Base-by-base conservation (phyloP, 92 coral and sea anemone species). In the Palythoa grandis region DNA sequence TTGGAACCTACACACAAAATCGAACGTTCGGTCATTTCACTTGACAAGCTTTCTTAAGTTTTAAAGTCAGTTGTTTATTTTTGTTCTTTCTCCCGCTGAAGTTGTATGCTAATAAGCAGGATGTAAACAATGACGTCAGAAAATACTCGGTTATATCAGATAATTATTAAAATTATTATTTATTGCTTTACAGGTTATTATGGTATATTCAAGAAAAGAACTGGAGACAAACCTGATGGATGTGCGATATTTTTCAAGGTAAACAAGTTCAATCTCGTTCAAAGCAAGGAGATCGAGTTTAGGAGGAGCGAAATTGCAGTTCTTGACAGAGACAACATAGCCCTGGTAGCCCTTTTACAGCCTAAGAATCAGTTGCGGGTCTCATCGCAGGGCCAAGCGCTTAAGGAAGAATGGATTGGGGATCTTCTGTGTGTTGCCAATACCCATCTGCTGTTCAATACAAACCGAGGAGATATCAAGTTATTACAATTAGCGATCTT, bases 401-500 rank as follows among this genome's bases (percentile, higher is more conserved):
- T 17, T 24, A 76, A 88, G 47, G 88, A 79, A 38, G 83, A 76
- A n/a, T 54, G 85, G 3, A 75, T 89, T 4, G 38, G 82, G 23
- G 82, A 47, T 15, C 85, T 91, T 29, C 52, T 91, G 39, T 95
- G 98, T 84, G 92, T 97, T 15, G 95, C 95, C 23, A 97, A 95
- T 78, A 97, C 99, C 24, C 99, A 97, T 74, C 82, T 97, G 15
- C 89, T 97, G 14, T 97, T 97, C 88, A 97, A 97, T 89, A 90
- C 70, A 67, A 97, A 93, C 69, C 89, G 99, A 82, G 99, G 99
- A 0, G 99, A 97, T 70, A 93, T 97, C 75, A 97, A 97, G 83
- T 88, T 97, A 73, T 86, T 95, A 23, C 99, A 97, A 69, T 82
- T 97, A 68, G 91, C 97, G 11, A 89, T 89, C 35, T 82, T 97